Percentiles rank a stretch among this genome's conserved stretches.
Evolutionary conservation across 2,113 vertebrate species (phyloP).

Genomic region (Callipepla californica): DNA sequence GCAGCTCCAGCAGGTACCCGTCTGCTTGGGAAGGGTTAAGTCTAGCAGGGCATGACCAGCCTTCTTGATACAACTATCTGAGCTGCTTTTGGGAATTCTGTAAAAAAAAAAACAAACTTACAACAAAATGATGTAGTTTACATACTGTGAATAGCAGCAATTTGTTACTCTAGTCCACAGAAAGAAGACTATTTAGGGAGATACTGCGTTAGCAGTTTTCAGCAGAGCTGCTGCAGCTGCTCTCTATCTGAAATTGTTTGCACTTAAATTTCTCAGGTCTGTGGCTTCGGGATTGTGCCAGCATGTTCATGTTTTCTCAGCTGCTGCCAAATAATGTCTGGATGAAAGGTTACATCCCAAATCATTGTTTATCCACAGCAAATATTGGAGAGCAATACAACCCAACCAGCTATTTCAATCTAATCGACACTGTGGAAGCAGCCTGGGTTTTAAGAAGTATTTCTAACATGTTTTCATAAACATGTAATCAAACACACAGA

Average conservation of each 20-base stretch:
- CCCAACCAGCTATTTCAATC: neutral
- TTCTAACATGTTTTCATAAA: conserved; percentile 9
- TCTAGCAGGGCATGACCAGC: neutral
- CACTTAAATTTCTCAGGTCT: conserved; percentile 16
- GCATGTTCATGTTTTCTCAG: neutral
- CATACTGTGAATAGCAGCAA: neutral
- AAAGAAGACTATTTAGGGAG: neutral
- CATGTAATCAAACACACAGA: neutral
- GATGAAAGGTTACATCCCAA: conserved; percentile 29
- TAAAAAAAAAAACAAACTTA: neutral
- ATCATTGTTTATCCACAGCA: conserved; percentile 17
- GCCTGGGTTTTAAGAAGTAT: neutral
- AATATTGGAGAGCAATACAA: neutral
- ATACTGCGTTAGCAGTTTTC: neutral
- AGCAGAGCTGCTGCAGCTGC: conserved; percentile 15
- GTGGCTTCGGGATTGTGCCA: neutral
- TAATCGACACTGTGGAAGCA: neutral
- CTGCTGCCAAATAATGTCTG: neutral
- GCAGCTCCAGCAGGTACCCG: neutral
- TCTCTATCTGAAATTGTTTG: conserved; percentile 12
- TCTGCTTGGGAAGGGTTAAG: neutral
- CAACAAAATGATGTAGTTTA: neutral
- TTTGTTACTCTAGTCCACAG: neutral
- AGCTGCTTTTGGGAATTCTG: neutral
- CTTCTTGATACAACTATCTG: neutral